A percentile compares a stretch with the other conserved stretches of the same genome.
phyloP scores from a whole-genome alignment of 2,888 invertebrate genomes.

The Allygus modestus region DNA sequence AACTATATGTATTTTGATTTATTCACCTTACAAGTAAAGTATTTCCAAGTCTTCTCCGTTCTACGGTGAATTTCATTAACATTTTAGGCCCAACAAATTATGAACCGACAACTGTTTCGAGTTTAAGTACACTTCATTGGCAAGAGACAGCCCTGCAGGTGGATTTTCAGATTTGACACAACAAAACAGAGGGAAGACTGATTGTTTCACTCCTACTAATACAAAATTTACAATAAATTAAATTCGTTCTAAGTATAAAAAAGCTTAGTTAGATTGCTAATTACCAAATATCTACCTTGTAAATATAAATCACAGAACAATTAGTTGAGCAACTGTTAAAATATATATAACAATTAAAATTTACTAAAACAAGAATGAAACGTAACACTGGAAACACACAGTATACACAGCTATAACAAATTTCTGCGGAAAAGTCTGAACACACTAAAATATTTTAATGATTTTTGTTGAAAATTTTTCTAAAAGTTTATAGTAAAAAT shows the following conservation, averaged over 20 bases:
- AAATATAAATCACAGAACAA: constrained; percentile 35
- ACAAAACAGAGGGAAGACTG: background rate
- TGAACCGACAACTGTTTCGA: constrained; percentile 16
- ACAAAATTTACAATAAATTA: constrained; percentile 13
- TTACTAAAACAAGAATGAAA: background rate
- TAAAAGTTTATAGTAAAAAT: no score
- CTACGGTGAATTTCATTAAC: background rate
- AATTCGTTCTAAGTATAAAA: background rate
- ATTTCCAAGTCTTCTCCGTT: constrained; percentile 9
- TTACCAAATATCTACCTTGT: constrained; percentile 4
- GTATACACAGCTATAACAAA: background rate
- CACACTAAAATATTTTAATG: no score
- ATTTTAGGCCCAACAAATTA: background rate
- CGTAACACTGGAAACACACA: background rate
- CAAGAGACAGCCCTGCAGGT: constrained; percentile 28
- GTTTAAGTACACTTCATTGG: constrained; percentile 47
- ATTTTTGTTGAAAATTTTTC: no score
- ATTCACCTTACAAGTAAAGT: constrained; percentile 12
- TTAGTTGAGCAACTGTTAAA: constrained; percentile 16
- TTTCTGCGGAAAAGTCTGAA: no score
- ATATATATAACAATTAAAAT: constrained; percentile 9
- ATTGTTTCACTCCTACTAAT: background rate
- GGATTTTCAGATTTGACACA: constrained; percentile 46
- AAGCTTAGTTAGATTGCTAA: background rate
- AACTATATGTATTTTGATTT: constrained; percentile 40